phyloP scores from a whole-genome alignment of 2,888 invertebrate species.

The Therioaphis trifolii region DNA sequence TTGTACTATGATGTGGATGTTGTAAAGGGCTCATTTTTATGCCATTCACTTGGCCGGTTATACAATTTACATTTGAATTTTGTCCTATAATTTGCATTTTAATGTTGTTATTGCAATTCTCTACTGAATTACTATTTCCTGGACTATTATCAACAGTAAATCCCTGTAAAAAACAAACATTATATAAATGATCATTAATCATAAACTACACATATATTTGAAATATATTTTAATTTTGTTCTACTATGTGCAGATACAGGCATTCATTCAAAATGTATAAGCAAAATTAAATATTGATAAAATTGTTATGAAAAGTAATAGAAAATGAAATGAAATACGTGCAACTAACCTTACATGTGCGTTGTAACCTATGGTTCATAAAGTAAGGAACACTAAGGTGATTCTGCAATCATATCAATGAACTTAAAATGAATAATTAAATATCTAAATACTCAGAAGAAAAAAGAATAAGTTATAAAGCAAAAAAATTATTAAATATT shows the following conservation, averaged over 20 bases:
- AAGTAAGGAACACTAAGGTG: constrained; percentile 60
- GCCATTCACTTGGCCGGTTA: constrained; percentile 48
- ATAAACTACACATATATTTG: neutral
- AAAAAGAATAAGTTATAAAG: constrained; percentile 18
- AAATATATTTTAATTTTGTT: neutral
- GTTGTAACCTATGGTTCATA: constrained; percentile 55
- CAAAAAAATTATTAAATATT: too few relatives aligned
- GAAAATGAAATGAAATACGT: constrained; percentile 48
- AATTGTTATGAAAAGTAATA: neutral
- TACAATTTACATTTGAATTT: constrained; percentile 55
- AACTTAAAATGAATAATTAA: constrained; percentile 49
- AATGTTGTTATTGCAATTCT: constrained; percentile 30
- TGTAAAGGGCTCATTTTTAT: constrained; percentile 52
- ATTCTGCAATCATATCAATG: constrained; percentile 60
- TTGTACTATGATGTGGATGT: too few relatives aligned
- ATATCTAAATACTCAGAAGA: constrained; percentile 31
- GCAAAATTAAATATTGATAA: constrained; percentile 10
- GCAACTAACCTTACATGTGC: constrained; percentile 59
- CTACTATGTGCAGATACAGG: constrained; percentile 42
- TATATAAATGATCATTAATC: neutral
- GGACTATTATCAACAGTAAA: constrained; percentile 56
- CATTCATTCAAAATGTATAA: constrained; percentile 33
- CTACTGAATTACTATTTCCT: constrained; percentile 47
- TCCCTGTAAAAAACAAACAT: constrained; percentile 38
- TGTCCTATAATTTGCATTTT: constrained; percentile 49